phyloP scores from a whole-genome alignment of 2,888 invertebrate species.

The Amblyteles armatorius region DNA sequence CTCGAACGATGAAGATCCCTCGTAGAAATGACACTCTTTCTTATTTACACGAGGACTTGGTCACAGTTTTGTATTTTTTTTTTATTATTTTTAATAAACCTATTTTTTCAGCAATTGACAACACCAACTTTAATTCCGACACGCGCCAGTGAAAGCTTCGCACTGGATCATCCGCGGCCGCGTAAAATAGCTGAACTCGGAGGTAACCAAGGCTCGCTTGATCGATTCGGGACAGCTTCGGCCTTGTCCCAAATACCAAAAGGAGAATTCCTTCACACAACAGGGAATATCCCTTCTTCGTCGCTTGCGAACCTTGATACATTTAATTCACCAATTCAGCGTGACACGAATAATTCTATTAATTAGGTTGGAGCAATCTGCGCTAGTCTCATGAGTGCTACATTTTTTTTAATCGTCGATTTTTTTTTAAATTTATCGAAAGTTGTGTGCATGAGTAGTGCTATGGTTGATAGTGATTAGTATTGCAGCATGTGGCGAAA shows the following conservation, averaged over 20 bases:
- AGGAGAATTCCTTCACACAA: conserved; percentile 15
- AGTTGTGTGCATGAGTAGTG: too few species aligned
- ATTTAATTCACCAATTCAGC: not conserved
- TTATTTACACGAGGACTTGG: conserved; percentile 10
- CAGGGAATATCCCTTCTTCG: not conserved
- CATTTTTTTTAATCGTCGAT: too few species aligned
- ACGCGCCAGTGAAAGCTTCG: conserved; percentile 17
- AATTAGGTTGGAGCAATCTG: not conserved
- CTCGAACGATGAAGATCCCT: conserved; percentile 2
- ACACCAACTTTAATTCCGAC: conserved; percentile 33
- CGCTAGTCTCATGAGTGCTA: too few species aligned
- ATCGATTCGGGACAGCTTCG: conserved; percentile 70
- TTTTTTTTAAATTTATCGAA: too few species aligned
- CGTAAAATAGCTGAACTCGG: conserved; percentile 49
- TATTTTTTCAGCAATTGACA: not conserved
- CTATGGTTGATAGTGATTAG: too few species aligned
- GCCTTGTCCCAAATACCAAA: conserved; percentile 13
- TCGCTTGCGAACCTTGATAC: not conserved
- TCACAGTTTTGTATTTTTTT: not conserved
- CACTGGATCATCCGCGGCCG: conserved; percentile 26
- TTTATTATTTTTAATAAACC: not conserved
- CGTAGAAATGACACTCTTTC: conserved; percentile 12
- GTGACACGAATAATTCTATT: not conserved
- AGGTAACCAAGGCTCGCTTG: conserved; percentile 75
- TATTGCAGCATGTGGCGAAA: too few species aligned